Conservation (phyloP, 1,140 invertebrate species). For the Drosophila erecta region DNA sequence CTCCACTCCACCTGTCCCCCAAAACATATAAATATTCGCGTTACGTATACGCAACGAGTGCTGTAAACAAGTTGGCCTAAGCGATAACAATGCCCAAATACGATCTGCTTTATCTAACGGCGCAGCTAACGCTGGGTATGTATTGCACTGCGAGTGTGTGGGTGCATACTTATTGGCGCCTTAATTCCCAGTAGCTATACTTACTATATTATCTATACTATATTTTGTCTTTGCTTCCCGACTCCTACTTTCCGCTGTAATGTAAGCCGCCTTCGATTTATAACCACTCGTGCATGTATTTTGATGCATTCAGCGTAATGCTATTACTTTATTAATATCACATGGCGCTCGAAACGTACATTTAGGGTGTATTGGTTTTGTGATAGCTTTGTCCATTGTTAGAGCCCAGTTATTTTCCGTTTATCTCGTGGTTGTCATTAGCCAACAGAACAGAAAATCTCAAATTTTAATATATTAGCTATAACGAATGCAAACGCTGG, state of each 20-base stretch:
- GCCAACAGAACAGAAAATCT: too few relatives aligned
- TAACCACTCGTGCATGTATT: conserved; percentile 13
- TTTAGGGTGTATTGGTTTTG: background rate
- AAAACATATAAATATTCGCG: conserved; percentile 34
- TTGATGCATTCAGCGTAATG: background rate
- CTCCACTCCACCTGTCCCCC: conserved; percentile 5
- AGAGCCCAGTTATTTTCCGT: background rate
- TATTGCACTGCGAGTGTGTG: conserved; percentile 36
- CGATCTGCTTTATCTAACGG: conserved; percentile 68
- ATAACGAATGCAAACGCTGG: too few relatives aligned
- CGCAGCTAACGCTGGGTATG: conserved; percentile 71
- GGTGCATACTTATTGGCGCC: conserved; percentile 37
- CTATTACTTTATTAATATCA: conserved; percentile 27
- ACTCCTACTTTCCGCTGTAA: conserved; percentile 9
- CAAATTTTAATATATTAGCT: too few relatives aligned
- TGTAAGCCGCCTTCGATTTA: background rate
- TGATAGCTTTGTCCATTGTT: background rate
- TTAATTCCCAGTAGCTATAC: conserved; percentile 34
- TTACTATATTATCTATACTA: conserved; percentile 30
- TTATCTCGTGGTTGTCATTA: background rate
- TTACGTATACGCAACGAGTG: conserved; percentile 64
- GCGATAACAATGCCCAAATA: conserved; percentile 60
- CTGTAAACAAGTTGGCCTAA: conserved; percentile 61
- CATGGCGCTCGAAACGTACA: background rate
- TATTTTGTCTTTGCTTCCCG: conserved; percentile 20